Base-by-base conservation (phyloP, 2,888 invertebrate genomes). In the Synanthedon vespiformis region DNA sequence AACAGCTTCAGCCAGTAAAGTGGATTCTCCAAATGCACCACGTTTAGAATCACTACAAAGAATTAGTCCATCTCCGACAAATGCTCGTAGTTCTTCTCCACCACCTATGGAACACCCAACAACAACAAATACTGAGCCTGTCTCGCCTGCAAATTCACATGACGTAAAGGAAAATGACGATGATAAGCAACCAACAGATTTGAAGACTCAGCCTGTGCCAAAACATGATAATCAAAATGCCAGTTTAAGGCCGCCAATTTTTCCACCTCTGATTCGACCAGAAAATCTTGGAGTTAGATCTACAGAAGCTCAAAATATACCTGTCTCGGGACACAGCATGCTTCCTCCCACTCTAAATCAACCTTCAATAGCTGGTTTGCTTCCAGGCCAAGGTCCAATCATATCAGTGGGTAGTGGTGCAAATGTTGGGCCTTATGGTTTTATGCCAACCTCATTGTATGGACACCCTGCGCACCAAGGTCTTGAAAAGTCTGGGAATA, bases 381-480 rank as follows among this genome's bases (percentile, higher is more conserved):
- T 90, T 72, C 90, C 90, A 54, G 34, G 34, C 34, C 89, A 89
- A 51, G 89, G 89, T 47, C 89, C 90, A 61, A 69, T 91, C 57
- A 89, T 90, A 61, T 89, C 91, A 44, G 89, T 91, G 5, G 90
- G 90, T 52, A 89, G 88, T 65, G 82, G 84, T 52, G 72, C 88
- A 51, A 87, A 89, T 64, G 87, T 90, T 61, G 88, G 89, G 8
- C 90, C 90, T 52, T 92, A 92, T 69, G 88, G 91, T 12, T 90
- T 91, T 60, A 88, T 91, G 84, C 89, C 90, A 40, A 65, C 85
- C 52, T 61, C 85, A 53, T 63, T 87, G 51, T 87, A 84, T 68
- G 56, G 63, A 2, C 72, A 72, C 55, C 64, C 67, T 34, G 65
- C 68, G 22, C 79, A 81, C 57, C 78, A 78, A 55, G 79, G 83